Percentiles rank a stretch among this genome's conserved stretches.
These are phyloP conservation scores for Cephonodes hylas DNA, from an alignment of 2,888 invertebrate species.

Conservation along the genomic window DNA sequence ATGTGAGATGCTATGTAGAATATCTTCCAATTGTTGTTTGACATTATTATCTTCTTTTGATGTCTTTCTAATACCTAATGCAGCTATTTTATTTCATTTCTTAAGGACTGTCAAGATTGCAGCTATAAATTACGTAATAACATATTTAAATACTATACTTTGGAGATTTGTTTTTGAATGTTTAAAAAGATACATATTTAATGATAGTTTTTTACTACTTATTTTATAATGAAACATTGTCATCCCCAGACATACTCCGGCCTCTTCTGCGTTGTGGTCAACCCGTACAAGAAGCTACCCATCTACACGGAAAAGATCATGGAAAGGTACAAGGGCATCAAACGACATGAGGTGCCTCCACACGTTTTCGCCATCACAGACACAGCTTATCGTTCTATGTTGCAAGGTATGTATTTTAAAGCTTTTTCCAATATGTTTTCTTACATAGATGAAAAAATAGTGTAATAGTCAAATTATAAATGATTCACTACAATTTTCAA, in stretches of 20 bases:
- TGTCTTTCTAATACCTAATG: too few species aligned
- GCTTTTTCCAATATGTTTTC: not conserved
- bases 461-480: too few species aligned
- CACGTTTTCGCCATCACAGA: slow-evolving; percentile 99
- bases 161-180: too few species aligned
- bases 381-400: slow-evolving; percentile 99
- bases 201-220: not conserved
- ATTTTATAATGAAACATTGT: slow-evolving; percentile 22
- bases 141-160: too few species aligned
- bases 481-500: too few species aligned
- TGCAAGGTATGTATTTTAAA: slow-evolving; percentile 88
- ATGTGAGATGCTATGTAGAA: not conserved
- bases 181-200: too few species aligned
- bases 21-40: too few species aligned
- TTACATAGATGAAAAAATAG: too few species aligned
- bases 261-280: slow-evolving; percentile 99
- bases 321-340: slow-evolving; percentile 99
- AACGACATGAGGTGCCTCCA: slow-evolving; percentile 99
- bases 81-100: too few species aligned
- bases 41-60: too few species aligned
- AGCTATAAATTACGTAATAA: too few species aligned
- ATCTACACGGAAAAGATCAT: slow-evolving; percentile 99
- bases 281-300: slow-evolving; percentile 99
- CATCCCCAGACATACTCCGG: slow-evolving; percentile 98
- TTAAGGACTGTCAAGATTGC: too few species aligned